Base-by-base conservation (phyloP, 2,113 vertebrate genomes). In the Syngnathus floridae region DNA sequence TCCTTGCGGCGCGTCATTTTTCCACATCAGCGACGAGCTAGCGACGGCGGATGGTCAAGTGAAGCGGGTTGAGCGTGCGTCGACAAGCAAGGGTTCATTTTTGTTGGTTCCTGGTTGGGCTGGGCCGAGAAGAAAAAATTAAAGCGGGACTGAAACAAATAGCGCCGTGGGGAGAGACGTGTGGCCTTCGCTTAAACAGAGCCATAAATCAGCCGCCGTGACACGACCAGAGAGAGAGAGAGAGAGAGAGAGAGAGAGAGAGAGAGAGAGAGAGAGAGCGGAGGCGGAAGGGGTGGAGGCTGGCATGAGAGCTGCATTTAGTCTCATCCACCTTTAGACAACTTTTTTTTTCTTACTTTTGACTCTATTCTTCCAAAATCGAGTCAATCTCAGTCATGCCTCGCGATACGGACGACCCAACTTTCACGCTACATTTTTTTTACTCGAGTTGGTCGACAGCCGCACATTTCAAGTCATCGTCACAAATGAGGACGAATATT, bases 111-210 rank as follows among this genome's bases (percentile, higher is more conserved):
- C 82, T 71, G 79, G 76, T 58, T 17, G 16, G 56, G 56, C 22
- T 17, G 16, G 56, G 56, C 22, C 22, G 16, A 4, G 4, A 14
- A 10, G 7, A 26, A 14, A 86, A 82, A 87, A 88, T 88, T 83
- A 87, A 89, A 83, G 79, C 80, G 26, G 70, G 84, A 83, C 71
- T 89, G 89, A 91, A 91, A 93, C 88, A 93, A 93, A 93, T 89
- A 89, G 90, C 88, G 78, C 86, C 84, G 75, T 87, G 83, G 80
- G 77, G 87, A 92, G 87, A 87, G 89, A 91, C 84, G 87, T 86
- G 86, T 75, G 91, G 92, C 91, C 92, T 94, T 92, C 89, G 79
- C 88, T 92, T 93, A 92, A 93, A 91, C 92, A 91, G 90, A 91
- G 80, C 84, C 84, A 93, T 93, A 93, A 92, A 94, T 95, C 92